Percentiles rank a stretch among this genome's conserved stretches.
phyloP scores from a whole-genome alignment of 1,140 invertebrate species.

The Eufriesea mexicana region DNA sequence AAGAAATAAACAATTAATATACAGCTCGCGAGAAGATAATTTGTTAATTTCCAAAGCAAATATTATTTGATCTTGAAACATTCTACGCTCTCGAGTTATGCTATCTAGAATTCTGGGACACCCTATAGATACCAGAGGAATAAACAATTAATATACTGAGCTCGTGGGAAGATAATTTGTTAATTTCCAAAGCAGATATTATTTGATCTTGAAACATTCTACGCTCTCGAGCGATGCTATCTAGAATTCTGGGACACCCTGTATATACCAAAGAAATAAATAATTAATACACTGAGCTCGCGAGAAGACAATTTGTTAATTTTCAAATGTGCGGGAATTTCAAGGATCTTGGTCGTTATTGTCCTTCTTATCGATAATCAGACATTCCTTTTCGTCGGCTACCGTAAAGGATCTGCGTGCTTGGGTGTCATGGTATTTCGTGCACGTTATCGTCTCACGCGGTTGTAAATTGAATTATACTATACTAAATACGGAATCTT shows the following conservation, averaged over 20 bases:
- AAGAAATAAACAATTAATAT: background rate
- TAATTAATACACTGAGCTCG: conserved; percentile 6
- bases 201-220: too few relatives aligned
- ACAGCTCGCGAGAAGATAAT: background rate
- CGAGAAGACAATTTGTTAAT: conserved; percentile 34
- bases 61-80: too few relatives aligned
- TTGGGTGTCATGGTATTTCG: background rate
- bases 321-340: conserved; percentile 24
- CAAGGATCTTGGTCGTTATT: conserved; percentile 34
- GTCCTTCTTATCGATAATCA: conserved; percentile 44
- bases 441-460: conserved; percentile 8
- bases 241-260: background rate
- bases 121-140: too few relatives aligned
- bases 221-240: too few relatives aligned
- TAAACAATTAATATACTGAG: too few relatives aligned
- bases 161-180: too few relatives aligned
- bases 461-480: conserved; percentile 40
- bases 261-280: background rate
- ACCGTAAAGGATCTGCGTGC: conserved; percentile 23
- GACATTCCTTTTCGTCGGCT: conserved; percentile 44
- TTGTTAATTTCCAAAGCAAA: conserved; percentile 43
- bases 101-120: too few relatives aligned
- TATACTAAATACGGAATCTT: conserved; percentile 20
- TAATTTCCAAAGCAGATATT: too few relatives aligned
- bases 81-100: too few relatives aligned